Evolutionary conservation across 2,888 invertebrate species (phyloP).

Genomic region (Noctua pronuba): DNA sequence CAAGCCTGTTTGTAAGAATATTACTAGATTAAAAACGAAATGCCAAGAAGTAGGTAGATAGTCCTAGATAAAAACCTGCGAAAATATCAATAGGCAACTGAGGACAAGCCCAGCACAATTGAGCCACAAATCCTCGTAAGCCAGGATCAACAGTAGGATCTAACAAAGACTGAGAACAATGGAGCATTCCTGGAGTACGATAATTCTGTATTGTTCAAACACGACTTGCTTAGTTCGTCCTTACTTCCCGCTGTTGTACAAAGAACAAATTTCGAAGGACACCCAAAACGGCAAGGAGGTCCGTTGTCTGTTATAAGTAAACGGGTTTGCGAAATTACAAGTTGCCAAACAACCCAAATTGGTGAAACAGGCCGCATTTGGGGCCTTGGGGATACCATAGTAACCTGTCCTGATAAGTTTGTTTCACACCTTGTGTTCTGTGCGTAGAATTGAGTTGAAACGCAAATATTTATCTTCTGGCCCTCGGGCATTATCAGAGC

Average conservation of each 20-base stretch:
- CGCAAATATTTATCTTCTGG: constrained; percentile 66
- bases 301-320: constrained; percentile 50
- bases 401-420: constrained; percentile 49
- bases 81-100: constrained; percentile 26
- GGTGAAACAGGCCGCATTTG: constrained; percentile 39
- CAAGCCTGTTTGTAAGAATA: background rate
- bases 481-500: constrained; percentile 77
- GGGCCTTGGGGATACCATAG: constrained; percentile 45
- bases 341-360: constrained; percentile 58
- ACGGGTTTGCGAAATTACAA: constrained; percentile 56
- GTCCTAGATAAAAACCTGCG: constrained; percentile 4
- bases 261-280: constrained; percentile 60
- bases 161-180: constrained; percentile 55
- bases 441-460: constrained; percentile 47
- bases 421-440: constrained; percentile 38
- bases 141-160: constrained; percentile 46
- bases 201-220: constrained; percentile 59
- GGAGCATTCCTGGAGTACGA: constrained; percentile 41
- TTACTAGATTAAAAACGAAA: background rate
- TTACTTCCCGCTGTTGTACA: constrained; percentile 48
- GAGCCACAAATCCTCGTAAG: constrained; percentile 49
- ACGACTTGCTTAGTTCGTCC: constrained; percentile 44
- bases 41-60: too few species aligned
- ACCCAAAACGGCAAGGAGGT: constrained; percentile 37
- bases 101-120: constrained; percentile 33